These are phyloP conservation scores for Ochropacha duplaris DNA, from an alignment of 2,888 invertebrate species.

Conservation along the genomic window DNA sequence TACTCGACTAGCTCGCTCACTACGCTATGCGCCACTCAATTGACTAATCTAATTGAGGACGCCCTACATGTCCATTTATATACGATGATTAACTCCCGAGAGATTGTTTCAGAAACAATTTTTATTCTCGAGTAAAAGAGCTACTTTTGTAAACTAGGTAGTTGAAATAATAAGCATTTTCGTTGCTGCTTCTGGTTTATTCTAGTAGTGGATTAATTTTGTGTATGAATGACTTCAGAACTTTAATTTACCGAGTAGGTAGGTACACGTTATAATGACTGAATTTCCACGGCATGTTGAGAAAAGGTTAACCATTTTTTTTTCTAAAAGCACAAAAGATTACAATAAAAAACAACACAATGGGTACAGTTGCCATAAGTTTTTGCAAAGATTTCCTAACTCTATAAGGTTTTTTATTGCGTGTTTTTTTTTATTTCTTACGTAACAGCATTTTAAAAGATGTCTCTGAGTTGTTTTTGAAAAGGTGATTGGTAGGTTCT, in stretches of 20 bases:
- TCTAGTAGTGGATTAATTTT: not conserved
- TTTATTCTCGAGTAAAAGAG: not conserved
- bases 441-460: no score
- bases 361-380: no score
- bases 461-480: no score
- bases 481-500: no score
- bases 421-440: no score
- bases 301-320: no score
- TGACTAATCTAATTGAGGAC: constrained; percentile 55
- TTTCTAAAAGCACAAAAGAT: no score
- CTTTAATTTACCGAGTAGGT: not conserved
- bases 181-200: not conserved
- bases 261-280: not conserved
- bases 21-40: constrained; percentile 50
- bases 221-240: not conserved
- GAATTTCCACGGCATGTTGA: not conserved
- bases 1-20: constrained; percentile 33
- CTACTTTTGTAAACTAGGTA: not conserved
- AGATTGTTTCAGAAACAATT: not conserved
- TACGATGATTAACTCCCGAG: constrained; percentile 16
- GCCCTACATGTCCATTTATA: constrained; percentile 33
- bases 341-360: no score
- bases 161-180: not conserved
- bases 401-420: no score
- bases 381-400: no score